A percentile compares a stretch with the other conserved stretches of the same genome.
phyloP scores from a whole-genome alignment of 2,113 vertebrate species.

The Phylloscopus whistleri region DNA sequence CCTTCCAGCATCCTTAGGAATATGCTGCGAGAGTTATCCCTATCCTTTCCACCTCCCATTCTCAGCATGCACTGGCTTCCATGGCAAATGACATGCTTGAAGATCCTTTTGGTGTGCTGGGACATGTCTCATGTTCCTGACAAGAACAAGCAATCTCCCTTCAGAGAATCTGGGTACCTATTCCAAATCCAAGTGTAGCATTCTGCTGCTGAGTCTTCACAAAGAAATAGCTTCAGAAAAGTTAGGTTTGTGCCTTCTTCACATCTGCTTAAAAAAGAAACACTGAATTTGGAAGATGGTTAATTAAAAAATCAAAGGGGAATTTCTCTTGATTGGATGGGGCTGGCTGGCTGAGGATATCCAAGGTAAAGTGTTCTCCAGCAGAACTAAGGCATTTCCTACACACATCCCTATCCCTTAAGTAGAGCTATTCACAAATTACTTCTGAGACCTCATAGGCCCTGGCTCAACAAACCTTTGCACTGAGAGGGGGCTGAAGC shows the following conservation, averaged over 20 bases:
- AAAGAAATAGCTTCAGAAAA: not conserved
- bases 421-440: not conserved
- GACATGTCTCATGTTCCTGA: not conserved
- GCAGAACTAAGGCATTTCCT: not conserved
- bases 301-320: conserved; percentile 15
- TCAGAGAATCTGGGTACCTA: not conserved
- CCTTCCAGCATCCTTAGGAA: not conserved
- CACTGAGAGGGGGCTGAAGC: not conserved
- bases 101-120: not conserved
- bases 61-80: not conserved
- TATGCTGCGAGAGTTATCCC: not conserved
- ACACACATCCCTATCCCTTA: not conserved
- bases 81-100: not conserved
- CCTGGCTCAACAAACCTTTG: not conserved
- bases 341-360: not conserved
- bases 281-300: not conserved
- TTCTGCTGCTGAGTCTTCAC: not conserved
- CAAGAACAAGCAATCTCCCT: not conserved
- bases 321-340: conserved; percentile 18
- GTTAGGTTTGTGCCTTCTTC: not conserved
- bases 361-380: not conserved
- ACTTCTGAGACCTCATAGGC: not conserved
- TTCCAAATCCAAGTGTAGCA: not conserved
- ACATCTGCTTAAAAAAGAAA: not conserved
- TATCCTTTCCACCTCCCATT: not conserved